These are phyloP conservation scores for Stegostoma tigrinum DNA, from an alignment of 2,113 vertebrate genomes.

Conservation along the genomic window DNA sequence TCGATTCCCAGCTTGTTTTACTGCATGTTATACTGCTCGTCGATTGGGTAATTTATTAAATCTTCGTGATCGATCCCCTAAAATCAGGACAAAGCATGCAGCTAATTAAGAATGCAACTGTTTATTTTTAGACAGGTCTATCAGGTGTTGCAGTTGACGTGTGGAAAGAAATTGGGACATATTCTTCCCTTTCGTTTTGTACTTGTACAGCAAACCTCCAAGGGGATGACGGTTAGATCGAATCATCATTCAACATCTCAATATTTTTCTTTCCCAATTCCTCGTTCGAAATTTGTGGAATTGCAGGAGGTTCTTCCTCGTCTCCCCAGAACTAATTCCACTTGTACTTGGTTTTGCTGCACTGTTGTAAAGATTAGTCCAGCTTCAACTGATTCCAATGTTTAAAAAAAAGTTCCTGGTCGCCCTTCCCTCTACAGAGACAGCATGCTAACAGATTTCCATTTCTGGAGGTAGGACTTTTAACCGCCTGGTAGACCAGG, in stretches of 20 bases:
- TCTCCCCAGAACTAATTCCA: background rate
- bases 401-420: background rate
- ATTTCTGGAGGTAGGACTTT: background rate
- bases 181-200: background rate
- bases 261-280: background rate
- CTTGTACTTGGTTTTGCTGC: too few species aligned
- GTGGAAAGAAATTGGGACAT: background rate
- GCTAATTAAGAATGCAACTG: background rate
- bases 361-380: background rate
- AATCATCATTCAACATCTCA: background rate
- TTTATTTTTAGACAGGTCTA: background rate
- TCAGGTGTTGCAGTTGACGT: background rate
- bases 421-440: background rate
- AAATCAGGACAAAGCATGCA: background rate
- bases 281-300: background rate
- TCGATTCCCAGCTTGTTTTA: background rate
- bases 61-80: background rate
- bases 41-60: background rate
- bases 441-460: background rate
- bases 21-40: background rate
- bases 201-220: background rate
- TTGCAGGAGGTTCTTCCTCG: background rate
- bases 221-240: background rate
- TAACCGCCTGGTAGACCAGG: too few species aligned
- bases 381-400: background rate